phyloP scores from a whole-genome alignment of 2,888 invertebrate species.

The Cosmia pyralina region DNA sequence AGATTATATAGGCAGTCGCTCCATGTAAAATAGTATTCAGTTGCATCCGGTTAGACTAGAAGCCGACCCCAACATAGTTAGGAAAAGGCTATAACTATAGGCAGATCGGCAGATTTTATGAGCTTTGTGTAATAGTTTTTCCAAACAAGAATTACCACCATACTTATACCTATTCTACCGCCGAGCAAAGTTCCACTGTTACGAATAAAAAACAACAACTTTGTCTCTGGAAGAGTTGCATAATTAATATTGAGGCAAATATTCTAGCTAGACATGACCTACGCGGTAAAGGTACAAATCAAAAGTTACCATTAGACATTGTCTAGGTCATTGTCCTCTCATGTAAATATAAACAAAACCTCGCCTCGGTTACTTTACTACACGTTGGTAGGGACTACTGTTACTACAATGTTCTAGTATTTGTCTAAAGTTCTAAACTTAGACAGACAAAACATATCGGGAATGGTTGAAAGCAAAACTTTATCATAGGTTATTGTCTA shows the following conservation, averaged over 20 bases:
- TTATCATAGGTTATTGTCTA: conserved; percentile 8
- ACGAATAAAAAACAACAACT: background rate
- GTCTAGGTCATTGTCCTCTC: background rate
- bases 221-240: background rate
- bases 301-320: background rate
- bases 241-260: background rate
- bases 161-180: no score
- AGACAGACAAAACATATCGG: conserved; percentile 12
- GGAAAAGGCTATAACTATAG: no score
- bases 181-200: no score
- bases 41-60: no score
- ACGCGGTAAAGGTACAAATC: no score
- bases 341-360: conserved; percentile 20
- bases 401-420: conserved; percentile 22
- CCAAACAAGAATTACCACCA: no score
- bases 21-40: no score
- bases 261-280: background rate
- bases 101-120: no score
- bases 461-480: background rate
- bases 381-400: background rate
- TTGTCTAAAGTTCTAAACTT: conserved; percentile 22
- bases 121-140: no score
- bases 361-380: no score
- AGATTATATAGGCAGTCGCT: no score
- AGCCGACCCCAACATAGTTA: no score